Percentiles rank a stretch among this genome's conserved stretches.
phyloP scores from a whole-genome alignment of 2,888 invertebrate genomes.

The Galerucella pusilla region DNA sequence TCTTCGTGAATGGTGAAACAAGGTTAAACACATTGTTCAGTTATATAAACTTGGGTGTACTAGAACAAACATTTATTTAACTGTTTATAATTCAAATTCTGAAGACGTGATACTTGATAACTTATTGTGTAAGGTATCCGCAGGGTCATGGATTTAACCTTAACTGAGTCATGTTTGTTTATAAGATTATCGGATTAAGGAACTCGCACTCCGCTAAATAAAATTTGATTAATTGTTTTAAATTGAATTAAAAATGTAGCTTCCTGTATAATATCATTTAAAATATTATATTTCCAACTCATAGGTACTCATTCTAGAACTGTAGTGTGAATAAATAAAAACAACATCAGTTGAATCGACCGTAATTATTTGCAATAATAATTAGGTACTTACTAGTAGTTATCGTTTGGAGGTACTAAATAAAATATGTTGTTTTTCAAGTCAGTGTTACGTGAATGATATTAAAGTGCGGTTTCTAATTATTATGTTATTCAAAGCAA shows the following conservation, averaged over 20 bases:
- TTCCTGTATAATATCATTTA: too few species aligned
- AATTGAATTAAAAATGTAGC: too few species aligned
- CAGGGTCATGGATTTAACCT: slow-evolving; percentile 23
- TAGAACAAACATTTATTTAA: slow-evolving; percentile 22
- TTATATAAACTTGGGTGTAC: slow-evolving; percentile 33
- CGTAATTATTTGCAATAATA: slow-evolving; percentile 40
- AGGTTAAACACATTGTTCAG: slow-evolving; percentile 34
- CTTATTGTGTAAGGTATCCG: slow-evolving; percentile 14
- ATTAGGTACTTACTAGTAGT: slow-evolving; percentile 32
- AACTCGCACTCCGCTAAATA: neutral
- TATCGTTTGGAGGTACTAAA: slow-evolving; percentile 23
- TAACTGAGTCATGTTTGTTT: slow-evolving; percentile 17
- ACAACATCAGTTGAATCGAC: slow-evolving; percentile 15
- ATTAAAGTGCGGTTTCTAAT: slow-evolving; percentile 31
- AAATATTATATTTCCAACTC: too few species aligned
- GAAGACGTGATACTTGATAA: slow-evolving; percentile 16
- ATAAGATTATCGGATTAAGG: neutral
- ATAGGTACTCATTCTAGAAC: neutral
- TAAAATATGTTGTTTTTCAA: slow-evolving; percentile 18
- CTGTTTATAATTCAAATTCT: slow-evolving; percentile 19
- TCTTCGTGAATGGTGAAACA: slow-evolving; percentile 36
- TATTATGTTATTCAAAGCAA: slow-evolving; percentile 40
- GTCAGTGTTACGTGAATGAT: slow-evolving; percentile 30
- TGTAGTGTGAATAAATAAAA: slow-evolving; percentile 19
- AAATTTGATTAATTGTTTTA: too few species aligned